A percentile compares a stretch with the other conserved stretches of the same genome.
These are phyloP conservation scores for Ranitomeya imitator DNA, from an alignment of 2,113 vertebrate species.

Conservation along the genomic window DNA sequence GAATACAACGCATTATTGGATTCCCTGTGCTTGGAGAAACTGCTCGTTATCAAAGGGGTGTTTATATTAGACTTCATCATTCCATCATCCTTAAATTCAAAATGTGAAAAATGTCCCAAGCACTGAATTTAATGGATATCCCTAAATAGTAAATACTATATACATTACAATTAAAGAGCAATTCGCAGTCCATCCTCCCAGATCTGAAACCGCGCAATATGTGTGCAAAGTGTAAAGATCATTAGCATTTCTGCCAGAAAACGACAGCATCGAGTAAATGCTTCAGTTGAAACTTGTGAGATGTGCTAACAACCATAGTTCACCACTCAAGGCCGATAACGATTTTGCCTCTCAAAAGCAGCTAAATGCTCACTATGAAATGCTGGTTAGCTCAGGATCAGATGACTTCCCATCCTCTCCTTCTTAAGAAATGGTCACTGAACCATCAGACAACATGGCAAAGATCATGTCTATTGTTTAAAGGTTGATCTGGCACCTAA, in stretches of 20 bases:
- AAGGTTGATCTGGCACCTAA: too few species aligned
- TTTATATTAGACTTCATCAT: neutral
- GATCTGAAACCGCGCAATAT: neutral
- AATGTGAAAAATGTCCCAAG: neutral
- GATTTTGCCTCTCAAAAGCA: neutral
- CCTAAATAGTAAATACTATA: neutral
- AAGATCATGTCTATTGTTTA: neutral
- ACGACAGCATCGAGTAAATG: neutral
- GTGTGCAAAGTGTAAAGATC: neutral
- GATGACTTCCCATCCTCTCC: neutral
- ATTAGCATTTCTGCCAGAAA: neutral
- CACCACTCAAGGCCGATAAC: neutral
- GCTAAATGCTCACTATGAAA: neutral
- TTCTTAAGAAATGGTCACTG: neutral
- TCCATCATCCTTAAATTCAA: neutral
- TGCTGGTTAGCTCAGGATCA: neutral
- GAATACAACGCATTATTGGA: constrained; percentile 11
- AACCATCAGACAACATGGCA: neutral
- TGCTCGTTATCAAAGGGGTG: neutral
- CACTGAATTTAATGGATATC: neutral
- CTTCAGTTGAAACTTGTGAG: neutral
- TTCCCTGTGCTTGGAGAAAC: neutral
- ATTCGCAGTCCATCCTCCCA: neutral
- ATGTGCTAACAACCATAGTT: neutral
- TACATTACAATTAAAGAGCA: neutral